Conservation (phyloP, 2,113 vertebrate genomes). For the Chaetops frenatus region DNA sequence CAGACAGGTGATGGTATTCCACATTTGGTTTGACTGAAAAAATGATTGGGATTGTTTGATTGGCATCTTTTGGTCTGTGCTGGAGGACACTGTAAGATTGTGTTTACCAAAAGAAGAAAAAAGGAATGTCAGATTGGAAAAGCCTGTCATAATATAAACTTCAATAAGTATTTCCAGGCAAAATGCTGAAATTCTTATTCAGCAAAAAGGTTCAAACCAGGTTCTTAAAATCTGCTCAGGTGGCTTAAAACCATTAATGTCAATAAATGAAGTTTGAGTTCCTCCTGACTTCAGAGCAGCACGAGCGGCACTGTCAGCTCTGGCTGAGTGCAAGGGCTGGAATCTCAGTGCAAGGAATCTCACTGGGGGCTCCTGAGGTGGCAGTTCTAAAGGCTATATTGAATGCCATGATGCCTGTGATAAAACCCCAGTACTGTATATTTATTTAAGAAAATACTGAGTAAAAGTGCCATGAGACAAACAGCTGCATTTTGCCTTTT, state of each 20-base stretch:
- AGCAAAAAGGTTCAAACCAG: not conserved
- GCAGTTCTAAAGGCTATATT: not conserved
- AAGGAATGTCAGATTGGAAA: not conserved
- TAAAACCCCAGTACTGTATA: not conserved
- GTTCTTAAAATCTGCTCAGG: not conserved
- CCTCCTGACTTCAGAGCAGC: not conserved
- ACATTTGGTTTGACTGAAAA: not conserved
- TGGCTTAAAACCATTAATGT: not conserved
- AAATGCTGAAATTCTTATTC: not conserved
- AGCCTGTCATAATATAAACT: not conserved
- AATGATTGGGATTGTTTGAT: rapidly evolving
- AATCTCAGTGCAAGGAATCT: not conserved
- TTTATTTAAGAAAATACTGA: not conserved
- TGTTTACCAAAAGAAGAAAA: not conserved
- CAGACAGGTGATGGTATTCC: rapidly evolving
- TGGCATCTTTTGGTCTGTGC: not conserved
- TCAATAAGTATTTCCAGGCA: not conserved
- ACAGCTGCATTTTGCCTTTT: not conserved
- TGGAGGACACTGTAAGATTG: not conserved
- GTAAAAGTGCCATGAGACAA: not conserved
- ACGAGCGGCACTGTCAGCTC: rapidly evolving
- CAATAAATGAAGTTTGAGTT: not conserved
- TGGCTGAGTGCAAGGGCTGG: not conserved
- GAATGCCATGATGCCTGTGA: not conserved
- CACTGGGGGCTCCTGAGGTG: not conserved